Percentiles rank a stretch among this genome's conserved stretches.
Conservation (phyloP, 1,140 invertebrate species). For the Thaumetopoea pityocampa region DNA sequence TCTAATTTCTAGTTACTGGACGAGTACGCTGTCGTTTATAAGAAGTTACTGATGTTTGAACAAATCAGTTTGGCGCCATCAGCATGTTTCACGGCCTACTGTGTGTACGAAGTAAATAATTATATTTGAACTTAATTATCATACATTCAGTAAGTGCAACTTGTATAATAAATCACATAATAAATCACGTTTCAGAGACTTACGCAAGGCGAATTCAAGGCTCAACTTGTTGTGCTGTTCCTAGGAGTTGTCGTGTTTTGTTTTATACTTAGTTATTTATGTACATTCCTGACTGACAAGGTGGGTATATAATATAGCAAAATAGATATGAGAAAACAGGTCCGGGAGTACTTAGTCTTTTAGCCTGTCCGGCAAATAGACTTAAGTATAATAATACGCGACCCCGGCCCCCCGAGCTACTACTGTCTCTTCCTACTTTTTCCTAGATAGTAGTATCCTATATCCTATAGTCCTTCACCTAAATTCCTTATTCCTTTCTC, state of each 20-base stretch:
- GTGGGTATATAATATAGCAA: no score
- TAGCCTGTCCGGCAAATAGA: no score
- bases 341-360: neutral
- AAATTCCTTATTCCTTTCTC: no score
- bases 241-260: constrained; percentile 28
- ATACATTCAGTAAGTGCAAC: no score
- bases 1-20: no score
- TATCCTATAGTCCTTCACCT: no score
- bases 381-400: no score
- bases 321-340: no score
- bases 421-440: no score
- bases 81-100: constrained; percentile 54
- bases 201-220: constrained; percentile 39
- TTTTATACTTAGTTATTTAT: constrained; percentile 44
- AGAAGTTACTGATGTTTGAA: constrained; percentile 49
- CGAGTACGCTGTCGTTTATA: constrained; percentile 39
- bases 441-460: no score
- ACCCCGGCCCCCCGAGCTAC: no score
- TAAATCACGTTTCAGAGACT: constrained; percentile 37
- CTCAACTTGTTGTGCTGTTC: constrained; percentile 35
- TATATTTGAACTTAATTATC: no score
- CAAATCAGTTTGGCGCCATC: constrained; percentile 39
- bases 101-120: constrained; percentile 37
- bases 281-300: constrained; percentile 40
- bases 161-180: constrained; percentile 3